Conservation (phyloP, 2,797 vertebrate genomes). For the Fistularia commersonii region DNA sequence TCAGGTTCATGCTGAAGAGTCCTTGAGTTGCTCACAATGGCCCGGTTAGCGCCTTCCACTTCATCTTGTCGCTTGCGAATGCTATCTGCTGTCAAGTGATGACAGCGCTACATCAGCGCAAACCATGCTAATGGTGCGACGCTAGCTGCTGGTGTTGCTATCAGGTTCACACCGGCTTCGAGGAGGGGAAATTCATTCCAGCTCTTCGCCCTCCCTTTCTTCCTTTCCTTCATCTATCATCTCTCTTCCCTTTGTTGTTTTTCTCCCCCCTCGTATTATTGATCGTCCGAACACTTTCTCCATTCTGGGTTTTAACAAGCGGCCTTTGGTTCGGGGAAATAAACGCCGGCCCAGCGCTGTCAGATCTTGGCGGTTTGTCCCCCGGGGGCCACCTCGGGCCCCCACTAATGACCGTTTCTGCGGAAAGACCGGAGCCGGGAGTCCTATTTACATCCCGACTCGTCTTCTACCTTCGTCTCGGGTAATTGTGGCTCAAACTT, state of each 20-base stretch:
- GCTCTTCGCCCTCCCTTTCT: not conserved
- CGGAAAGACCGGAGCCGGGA: constrained; percentile 5
- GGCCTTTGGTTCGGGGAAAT: constrained; percentile 22
- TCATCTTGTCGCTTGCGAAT: too few relatives aligned
- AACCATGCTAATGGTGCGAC: too few relatives aligned
- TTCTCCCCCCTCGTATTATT: constrained; percentile 25
- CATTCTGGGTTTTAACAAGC: constrained; percentile 56
- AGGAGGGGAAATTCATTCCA: too few relatives aligned
- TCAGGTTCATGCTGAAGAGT: too few relatives aligned
- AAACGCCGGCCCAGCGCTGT: constrained; percentile 47
- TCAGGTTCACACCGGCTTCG: too few relatives aligned
- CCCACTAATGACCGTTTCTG: constrained; percentile 61
- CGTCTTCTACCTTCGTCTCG: not conserved
- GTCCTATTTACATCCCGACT: constrained; percentile 31
- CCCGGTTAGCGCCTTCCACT: too few relatives aligned
- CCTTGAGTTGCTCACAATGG: too few relatives aligned
- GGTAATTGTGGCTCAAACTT: constrained; percentile 42
- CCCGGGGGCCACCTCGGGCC: constrained; percentile 33
- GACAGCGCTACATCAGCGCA: too few relatives aligned
- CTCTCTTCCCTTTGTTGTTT: not conserved
- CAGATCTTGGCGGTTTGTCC: constrained; percentile 39
- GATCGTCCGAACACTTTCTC: constrained; percentile 53
- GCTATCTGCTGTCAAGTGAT: too few relatives aligned
- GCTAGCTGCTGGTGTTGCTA: too few relatives aligned
- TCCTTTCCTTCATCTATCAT: not conserved